Evolutionary conservation across 2,888 invertebrate genomes (phyloP), one percentile per base, ranked within the genome.

Genomic region (Apantesis nais): DNA sequence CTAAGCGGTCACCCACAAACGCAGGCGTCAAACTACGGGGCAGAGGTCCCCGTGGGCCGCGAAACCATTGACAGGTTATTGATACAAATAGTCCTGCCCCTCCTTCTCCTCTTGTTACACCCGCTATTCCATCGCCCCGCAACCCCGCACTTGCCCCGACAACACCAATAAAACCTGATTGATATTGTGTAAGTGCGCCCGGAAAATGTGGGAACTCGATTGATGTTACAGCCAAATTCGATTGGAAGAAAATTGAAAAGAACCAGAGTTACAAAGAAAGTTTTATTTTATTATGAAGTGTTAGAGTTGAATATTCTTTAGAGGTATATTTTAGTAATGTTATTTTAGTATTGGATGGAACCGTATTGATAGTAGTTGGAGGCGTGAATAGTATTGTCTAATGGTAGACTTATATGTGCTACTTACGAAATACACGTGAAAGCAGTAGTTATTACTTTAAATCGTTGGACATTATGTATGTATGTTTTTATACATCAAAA

Each of bases 111-210:
- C 74, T 77, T 80, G 83, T 89, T 84, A 84, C 78, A 74, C 37
- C 55, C 64, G 64, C 68, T 58, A 66, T 78, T 86, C 85, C 88
- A 88, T 90, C 89, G 74, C 77, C 84, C 85, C 85, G 63, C 78
- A 67, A 74, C 78, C 84, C 85, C 83, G 85, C 81, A 78, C 82
- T 85, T 85, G 85, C 90, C 92, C 92, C 92, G 90, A 92, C 92
- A 93, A 93, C 94, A 93, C 93, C 94, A 94, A 95, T 94, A 95
- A 95, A 95, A 95, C 93, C 93, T 94, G 95, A 95, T 95, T 95
- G 94, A 95, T 95, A 95, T 94, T 94, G 95, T 94, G 94, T 94
- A 94, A 94, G 95, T 94, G 94, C 93, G 89, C 92, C 84, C 92
- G 94, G 95, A 93, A 95, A 95, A 95, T 94, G 95, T 95, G 95